Percentiles rank a stretch among this genome's conserved stretches.
phyloP scores from a whole-genome alignment of 2,888 invertebrate species.

The Dermolepida albohirtum region DNA sequence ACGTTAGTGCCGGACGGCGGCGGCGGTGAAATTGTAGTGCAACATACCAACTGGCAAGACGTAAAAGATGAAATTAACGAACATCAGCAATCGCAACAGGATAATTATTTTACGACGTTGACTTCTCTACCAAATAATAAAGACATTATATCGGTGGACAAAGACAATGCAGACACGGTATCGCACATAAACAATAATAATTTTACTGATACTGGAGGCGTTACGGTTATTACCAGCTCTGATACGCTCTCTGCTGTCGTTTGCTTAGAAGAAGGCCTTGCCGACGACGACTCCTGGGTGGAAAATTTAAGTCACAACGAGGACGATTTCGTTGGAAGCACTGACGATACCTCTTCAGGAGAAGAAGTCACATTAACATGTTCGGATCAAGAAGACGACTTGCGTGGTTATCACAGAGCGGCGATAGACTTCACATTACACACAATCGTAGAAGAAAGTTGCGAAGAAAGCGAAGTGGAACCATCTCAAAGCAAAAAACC shows the following conservation, averaged over 20 bases:
- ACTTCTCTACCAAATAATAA: slow-evolving; percentile 46
- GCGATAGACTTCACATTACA: slow-evolving; percentile 91
- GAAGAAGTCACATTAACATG: slow-evolving; percentile 72
- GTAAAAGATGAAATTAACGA: slow-evolving; percentile 55
- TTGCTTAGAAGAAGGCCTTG: slow-evolving; percentile 86
- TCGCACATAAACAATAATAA: slow-evolving; percentile 54
- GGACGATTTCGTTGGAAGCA: slow-evolving; percentile 74
- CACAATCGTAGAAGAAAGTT: slow-evolving; percentile 94
- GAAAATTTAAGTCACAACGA: slow-evolving; percentile 87
- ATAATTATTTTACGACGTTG: too few species aligned
- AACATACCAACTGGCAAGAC: slow-evolving; percentile 75
- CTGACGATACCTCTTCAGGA: slow-evolving; percentile 74
- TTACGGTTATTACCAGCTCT: slow-evolving; percentile 77
- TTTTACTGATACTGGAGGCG: slow-evolving; percentile 65
- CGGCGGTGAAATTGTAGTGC: slow-evolving; percentile 71
- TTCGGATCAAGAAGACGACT: slow-evolving; percentile 83
- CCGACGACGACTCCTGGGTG: slow-evolving; percentile 93
- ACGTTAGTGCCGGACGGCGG: slow-evolving; percentile 70
- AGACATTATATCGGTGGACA: slow-evolving; percentile 50
- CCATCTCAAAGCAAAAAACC: slow-evolving; percentile 70
- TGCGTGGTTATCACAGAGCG: slow-evolving; percentile 84
- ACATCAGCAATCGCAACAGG: neutral
- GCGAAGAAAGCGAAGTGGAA: slow-evolving; percentile 92
- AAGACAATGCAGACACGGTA: slow-evolving; percentile 48
- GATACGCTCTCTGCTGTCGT: slow-evolving; percentile 79